These are phyloP conservation scores for Nowickia ferox DNA, from an alignment of 2,888 invertebrate genomes.

Conservation along the genomic window DNA sequence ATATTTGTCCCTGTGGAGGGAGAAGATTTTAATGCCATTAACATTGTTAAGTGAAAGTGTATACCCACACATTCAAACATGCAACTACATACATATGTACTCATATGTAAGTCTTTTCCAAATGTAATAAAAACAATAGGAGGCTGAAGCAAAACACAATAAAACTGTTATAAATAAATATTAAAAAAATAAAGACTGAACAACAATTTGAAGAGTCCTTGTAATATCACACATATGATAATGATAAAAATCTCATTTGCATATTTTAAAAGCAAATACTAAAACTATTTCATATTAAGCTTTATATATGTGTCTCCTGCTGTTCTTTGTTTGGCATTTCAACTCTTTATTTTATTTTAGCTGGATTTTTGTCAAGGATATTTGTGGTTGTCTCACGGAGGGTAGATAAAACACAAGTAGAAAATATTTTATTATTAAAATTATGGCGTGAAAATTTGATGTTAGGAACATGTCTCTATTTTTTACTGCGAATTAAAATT, in stretches of 20 bases:
- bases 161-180: slow-evolving; percentile 31
- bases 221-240: slow-evolving; percentile 67
- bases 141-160: slow-evolving; percentile 19
- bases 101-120: slow-evolving; percentile 1
- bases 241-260: slow-evolving; percentile 75
- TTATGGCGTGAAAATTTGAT: slow-evolving; percentile 60
- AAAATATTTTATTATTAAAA: slow-evolving; percentile 58
- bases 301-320: slow-evolving; percentile 17
- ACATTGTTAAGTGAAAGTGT: slow-evolving; percentile 67
- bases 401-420: background rate
- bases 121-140: slow-evolving; percentile 50
- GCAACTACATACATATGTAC: background rate
- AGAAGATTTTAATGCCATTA: slow-evolving; percentile 64
- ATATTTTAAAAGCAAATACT: slow-evolving; percentile 68
- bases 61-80: slow-evolving; percentile 19
- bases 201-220: slow-evolving; percentile 61
- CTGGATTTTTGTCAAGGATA: slow-evolving; percentile 36
- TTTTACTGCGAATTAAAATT: slow-evolving; percentile 58
- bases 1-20: slow-evolving; percentile 11
- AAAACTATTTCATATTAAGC: slow-evolving; percentile 57
- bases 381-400: slow-evolving; percentile 16
- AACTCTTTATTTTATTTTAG: slow-evolving; percentile 38
- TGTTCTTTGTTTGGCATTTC: slow-evolving; percentile 13
- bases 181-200: slow-evolving; percentile 44
- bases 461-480: background rate